Evolutionary conservation across 2,888 invertebrate species (phyloP), one percentile per base, ranked within the genome.

Genomic region (Stenoptilia bipunctidactyla): DNA sequence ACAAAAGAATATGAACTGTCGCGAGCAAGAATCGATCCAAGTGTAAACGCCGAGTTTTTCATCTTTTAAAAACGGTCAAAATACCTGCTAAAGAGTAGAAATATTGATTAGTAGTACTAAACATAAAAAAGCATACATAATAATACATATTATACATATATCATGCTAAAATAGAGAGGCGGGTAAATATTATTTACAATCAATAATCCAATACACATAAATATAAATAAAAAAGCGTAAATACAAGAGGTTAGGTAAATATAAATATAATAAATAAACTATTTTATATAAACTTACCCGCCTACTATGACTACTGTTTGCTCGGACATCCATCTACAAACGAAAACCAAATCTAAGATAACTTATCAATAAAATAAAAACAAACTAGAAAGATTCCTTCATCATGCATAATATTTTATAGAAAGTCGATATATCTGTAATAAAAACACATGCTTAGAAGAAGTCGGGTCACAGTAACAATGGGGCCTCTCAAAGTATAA

Each of bases 321-420:
- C 76, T 74, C 85, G 79, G 59, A 71, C 83, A 82, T 85, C 85
- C 83, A 85, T 85, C 85, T 85, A 85, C 79, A 83, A 85, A 84
- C 67, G 73, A 84, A 77, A 83, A 72, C 69, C 80, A 74, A 75
- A 66, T 67, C 75, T 79, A 75, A 73, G 58, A 68, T 67, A 64
- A 59, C 61, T 64, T 56, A 3, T 58, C 59, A 51, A 53, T 36
- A 43, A 44, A 50, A 40, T 13, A 34, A 40, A 46, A 46, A 47
- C 49, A 30, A 30, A 30, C 15, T 12, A 27, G 36, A 39, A 15
- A 43, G 36, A 37, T 36, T 38, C 35, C 34, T 15, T 13, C 34
- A 34, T 39, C 25, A 35, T 10, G 27, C 4, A 6, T 79, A 86
- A 88, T 20, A 3, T 20, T 20, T 20, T 20, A 20, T 8, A 20